Evolutionary conservation across 2,888 invertebrate species (phyloP).

Genomic region (Heliconius ismenius): DNA sequence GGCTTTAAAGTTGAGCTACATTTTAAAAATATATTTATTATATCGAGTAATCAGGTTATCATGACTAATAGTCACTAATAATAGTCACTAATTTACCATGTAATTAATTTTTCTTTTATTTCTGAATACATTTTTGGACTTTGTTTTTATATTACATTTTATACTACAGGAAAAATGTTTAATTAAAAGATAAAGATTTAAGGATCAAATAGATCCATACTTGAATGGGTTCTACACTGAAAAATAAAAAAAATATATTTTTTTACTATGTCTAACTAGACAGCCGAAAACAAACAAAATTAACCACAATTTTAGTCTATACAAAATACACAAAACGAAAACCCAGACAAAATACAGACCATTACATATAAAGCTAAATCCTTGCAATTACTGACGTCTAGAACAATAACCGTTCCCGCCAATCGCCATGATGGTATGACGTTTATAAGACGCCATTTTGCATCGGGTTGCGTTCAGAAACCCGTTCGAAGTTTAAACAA

Average conservation of each 20-base stretch:
- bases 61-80: background rate
- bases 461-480: slow-evolving; percentile 53
- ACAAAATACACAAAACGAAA: background rate
- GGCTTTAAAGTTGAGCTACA: slow-evolving; percentile 30
- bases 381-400: slow-evolving; percentile 48
- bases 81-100: background rate
- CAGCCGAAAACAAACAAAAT: background rate
- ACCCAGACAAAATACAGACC: slow-evolving; percentile 23
- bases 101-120: background rate
- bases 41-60: slow-evolving; percentile 15
- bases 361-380: slow-evolving; percentile 25
- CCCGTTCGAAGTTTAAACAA: slow-evolving; percentile 58
- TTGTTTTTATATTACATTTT: background rate
- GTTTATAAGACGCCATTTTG: slow-evolving; percentile 62
- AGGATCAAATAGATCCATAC: too few relatives aligned
- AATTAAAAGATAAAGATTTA: too few relatives aligned
- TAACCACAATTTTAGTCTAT: background rate
- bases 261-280: background rate
- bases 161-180: background rate
- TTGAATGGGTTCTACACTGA: too few relatives aligned
- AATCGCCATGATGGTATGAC: slow-evolving; percentile 71
- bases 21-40: slow-evolving; percentile 18
- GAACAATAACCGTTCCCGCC: slow-evolving; percentile 63
- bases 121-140: background rate
- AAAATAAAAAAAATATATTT: too few relatives aligned